phyloP scores from a whole-genome alignment of 2,797 vertebrate genomes.

The Sebastes iracundus region DNA sequence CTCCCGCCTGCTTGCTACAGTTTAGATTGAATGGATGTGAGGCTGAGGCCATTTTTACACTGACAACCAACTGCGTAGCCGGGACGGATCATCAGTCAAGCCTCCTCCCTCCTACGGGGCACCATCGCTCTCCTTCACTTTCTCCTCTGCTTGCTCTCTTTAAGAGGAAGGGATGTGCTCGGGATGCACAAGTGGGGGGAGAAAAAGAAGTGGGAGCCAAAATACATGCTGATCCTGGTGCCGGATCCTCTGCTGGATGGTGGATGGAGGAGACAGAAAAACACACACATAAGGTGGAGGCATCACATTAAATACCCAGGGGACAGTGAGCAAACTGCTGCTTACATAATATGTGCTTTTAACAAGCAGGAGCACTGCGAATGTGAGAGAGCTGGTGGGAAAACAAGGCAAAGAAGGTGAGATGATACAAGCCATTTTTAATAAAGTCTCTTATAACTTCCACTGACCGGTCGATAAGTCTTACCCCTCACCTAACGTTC shows the following conservation, averaged over 20 bases:
- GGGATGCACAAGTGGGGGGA: constrained; percentile 36
- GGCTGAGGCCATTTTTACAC: constrained; percentile 60
- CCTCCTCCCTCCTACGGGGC: constrained; percentile 61
- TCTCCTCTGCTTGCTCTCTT: constrained; percentile 43
- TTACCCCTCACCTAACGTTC: background rate
- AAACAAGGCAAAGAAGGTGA: background rate
- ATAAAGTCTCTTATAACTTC: background rate
- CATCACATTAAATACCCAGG: constrained; percentile 19
- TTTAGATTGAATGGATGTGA: constrained; percentile 65
- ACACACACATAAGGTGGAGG: constrained; percentile 1
- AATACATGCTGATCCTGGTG: constrained; percentile 52
- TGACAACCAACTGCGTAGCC: constrained; percentile 60
- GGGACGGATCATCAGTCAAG: constrained; percentile 69
- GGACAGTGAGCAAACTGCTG: constrained; percentile 13
- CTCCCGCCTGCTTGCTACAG: constrained; percentile 31
- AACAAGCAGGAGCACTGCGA: background rate
- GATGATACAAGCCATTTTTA: background rate
- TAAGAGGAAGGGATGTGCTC: constrained; percentile 47
- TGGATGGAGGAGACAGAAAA: constrained; percentile 12
- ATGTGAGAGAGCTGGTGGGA: background rate
- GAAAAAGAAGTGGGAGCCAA: constrained; percentile 28
- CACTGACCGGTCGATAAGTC: background rate
- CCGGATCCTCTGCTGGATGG: constrained; percentile 23
- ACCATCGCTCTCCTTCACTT: constrained; percentile 61
- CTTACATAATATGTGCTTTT: constrained; percentile 1